Evolutionary conservation across 2,888 invertebrate species (phyloP).

Genomic region (Lithodes maja): DNA sequence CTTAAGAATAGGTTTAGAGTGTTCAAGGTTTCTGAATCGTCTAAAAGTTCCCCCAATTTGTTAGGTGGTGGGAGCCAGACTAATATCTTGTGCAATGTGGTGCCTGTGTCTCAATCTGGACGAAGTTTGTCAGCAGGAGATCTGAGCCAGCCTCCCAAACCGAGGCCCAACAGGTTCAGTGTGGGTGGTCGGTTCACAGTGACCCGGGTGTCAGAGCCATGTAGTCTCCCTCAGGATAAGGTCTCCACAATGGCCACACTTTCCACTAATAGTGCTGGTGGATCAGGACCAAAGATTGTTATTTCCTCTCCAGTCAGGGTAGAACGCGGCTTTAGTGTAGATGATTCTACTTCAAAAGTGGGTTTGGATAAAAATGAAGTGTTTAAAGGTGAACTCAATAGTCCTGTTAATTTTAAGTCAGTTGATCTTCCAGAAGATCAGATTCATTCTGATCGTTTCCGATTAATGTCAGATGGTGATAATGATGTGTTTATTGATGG

Average conservation of each 20-base stretch:
- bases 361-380: conserved; percentile 17
- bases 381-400: conserved; percentile 4
- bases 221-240: conserved; percentile 48
- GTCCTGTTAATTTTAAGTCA: conserved; percentile 29
- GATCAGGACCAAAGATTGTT: conserved; percentile 66
- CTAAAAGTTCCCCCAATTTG: conserved; percentile 35
- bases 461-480: conserved; percentile 56
- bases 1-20: conserved; percentile 71
- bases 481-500: conserved; percentile 60
- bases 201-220: conserved; percentile 63
- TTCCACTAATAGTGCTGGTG: conserved; percentile 9
- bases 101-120: conserved; percentile 44
- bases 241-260: conserved; percentile 20
- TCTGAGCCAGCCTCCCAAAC: conserved; percentile 49
- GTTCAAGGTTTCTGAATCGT: conserved; percentile 58
- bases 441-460: conserved; percentile 3
- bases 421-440: conserved; percentile 48
- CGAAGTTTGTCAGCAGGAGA: conserved; percentile 59
- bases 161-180: conserved; percentile 58
- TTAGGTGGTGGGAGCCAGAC: conserved; percentile 22
- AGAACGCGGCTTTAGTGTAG: conserved; percentile 69
- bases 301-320: conserved; percentile 69
- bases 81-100: conserved; percentile 12
- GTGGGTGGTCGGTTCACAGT: conserved; percentile 68
- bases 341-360: conserved; percentile 40